A percentile compares a stretch with the other conserved stretches of the same genome.
Evolutionary conservation across 2,113 vertebrate species (phyloP).

Genomic region (Ifrita kowaldi): DNA sequence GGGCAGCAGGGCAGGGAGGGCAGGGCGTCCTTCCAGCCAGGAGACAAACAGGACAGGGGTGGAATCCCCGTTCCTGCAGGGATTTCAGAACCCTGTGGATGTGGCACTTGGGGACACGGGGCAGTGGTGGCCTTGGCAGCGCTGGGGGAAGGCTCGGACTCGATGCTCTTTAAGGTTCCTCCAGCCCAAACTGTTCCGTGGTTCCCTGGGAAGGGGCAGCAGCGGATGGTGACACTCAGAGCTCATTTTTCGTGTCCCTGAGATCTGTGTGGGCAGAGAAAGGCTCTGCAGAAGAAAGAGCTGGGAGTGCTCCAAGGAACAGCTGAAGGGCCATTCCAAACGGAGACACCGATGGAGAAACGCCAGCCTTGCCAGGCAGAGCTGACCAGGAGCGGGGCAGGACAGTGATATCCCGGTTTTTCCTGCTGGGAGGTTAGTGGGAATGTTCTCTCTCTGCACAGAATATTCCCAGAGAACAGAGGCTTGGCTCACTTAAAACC

Average conservation of each 20-base stretch:
- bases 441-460: background rate
- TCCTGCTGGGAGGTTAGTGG: background rate
- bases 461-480: background rate
- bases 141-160: too few species aligned
- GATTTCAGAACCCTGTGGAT: accelerated
- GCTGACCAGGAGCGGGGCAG: accelerated
- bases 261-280: background rate
- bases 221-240: background rate
- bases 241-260: accelerated
- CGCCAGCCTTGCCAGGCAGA: background rate
- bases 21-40: background rate
- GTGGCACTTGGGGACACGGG: background rate
- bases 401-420: background rate
- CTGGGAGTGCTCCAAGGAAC: background rate
- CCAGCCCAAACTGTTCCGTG: background rate
- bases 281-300: accelerated
- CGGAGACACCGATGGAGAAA: background rate
- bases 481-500: background rate
- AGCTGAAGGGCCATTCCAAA: too few species aligned
- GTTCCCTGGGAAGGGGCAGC: background rate
- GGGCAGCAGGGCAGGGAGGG: background rate
- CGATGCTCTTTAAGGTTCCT: background rate
- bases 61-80: background rate
- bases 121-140: background rate
- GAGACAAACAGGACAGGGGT: background rate